Conservation (phyloP, 2,888 invertebrate species). For the Lutraria lutraria region DNA sequence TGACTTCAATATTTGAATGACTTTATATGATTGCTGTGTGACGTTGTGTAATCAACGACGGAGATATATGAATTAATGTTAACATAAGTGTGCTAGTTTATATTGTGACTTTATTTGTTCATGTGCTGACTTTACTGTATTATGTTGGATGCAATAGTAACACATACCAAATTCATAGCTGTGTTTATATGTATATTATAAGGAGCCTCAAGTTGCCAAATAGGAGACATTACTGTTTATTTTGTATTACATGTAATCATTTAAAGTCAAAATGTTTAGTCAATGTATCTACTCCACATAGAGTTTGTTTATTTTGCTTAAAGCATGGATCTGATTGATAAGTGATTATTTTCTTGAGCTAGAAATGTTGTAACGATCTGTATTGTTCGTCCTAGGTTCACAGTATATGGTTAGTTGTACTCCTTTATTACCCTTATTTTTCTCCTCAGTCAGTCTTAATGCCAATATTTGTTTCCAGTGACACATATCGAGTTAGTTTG, state of each 20-base stretch:
- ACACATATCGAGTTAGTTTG: not conserved
- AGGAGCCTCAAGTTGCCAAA: conserved; percentile 52
- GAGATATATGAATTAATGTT: not conserved
- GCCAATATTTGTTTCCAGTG: not conserved
- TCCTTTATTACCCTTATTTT: not conserved
- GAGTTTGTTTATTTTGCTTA: conserved; percentile 2
- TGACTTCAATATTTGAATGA: not conserved
- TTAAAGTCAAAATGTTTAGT: conserved; percentile 24
- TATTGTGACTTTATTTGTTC: conserved; percentile 3
- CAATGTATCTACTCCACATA: not conserved
- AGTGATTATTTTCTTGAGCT: not conserved
- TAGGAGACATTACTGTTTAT: conserved; percentile 29
- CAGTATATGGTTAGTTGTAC: not conserved
- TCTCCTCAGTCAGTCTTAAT: not conserved
- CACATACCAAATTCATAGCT: conserved; percentile 39
- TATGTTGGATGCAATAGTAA: conserved; percentile 44
- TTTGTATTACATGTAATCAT: conserved; percentile 24
- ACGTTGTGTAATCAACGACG: not conserved
- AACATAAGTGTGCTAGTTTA: conserved; percentile 36
- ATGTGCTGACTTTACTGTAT: conserved; percentile 41
- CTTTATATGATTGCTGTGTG: conserved; percentile 7
- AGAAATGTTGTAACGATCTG: not conserved
- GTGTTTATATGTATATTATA: conserved; percentile 26
- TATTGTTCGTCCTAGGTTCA: not conserved
- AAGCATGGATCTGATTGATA: conserved; percentile 18